Base-by-base conservation (phyloP, 92 coral and sea anemone species). In the Palythoa caribaeorum region DNA sequence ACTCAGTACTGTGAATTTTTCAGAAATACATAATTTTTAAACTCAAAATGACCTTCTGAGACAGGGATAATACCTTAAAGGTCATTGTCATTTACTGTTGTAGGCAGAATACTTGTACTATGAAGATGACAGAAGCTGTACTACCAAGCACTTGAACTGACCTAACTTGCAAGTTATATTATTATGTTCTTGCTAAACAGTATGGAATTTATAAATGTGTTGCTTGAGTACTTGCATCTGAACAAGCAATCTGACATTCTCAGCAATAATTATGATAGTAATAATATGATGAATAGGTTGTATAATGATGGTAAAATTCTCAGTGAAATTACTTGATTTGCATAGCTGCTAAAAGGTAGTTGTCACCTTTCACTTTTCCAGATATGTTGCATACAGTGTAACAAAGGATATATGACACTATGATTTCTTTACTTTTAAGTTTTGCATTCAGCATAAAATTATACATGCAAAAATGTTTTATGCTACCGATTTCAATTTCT, bases 141-240 rank as follows among this genome's bases (percentile, higher is more conserved):
- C 65, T 57, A 57, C 65, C 65, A 57, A 57, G 65, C 65, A 57
- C 65, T 57, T 57, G 16, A 57, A 57, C 65, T 57, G 65, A 57
- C 65, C 65, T 57, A 57, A 57, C 65, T 57, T 57, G 65, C 65
- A 57, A 57, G 65, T 57, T 57, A 57, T 57, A 57, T 28, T 54
- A 54, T 54, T 54, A 54, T 54, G 15, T 54, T 54, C 60, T 54
- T 54, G 60, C 60, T 54, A 54, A 54, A 54, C 60, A 54, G 60
- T 54, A 54, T 54, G 60, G 60, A 54, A 54, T 54, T 54, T 54
- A 54, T 54, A 54, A 54, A 11, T 54, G 60, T 5, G 60, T 54
- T 54, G 60, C 10, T 54, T 54, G 60, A 54, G 60, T 54, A 54
- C 60, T 54, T 54, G 60, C 60, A 54, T 54, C 60, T 54, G 60